Base-by-base conservation (phyloP, 2,888 invertebrate species). In the Stenoptilia bipunctidactyla region DNA sequence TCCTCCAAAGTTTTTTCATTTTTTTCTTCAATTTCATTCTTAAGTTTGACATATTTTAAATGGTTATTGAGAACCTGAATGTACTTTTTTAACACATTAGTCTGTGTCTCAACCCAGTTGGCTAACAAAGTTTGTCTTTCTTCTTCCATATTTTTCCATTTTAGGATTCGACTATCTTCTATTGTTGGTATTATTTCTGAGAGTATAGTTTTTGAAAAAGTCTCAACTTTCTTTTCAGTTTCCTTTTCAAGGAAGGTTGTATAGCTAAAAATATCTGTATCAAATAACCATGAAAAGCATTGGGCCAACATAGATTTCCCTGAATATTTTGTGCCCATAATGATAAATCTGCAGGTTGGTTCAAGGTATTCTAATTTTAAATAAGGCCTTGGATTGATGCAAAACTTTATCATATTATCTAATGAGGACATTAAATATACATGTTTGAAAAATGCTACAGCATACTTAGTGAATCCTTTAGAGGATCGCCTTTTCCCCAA, bases 331-430 rank as follows among this genome's bases (percentile, higher is more conserved):
- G 89, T 88, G 1, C 91, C 90, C 40, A 86, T 68, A 33, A 90
- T 71, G 37, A 86, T 85, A 30, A 89, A 63, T 58, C 86, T 86
- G 51, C 88, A 88, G 27, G 79, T 80, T 5, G 87, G 85, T 55
- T 84, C 85, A 12, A 90, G 86, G 66, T 80, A 85, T 30, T 85
- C 69, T 4, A 87, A 61, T 43, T 86, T 61, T 10, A 90, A 62
- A 62, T 79, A 91, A 1, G 86, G 85, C 13, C 88, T 70, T 5
- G 90, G 90, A 62, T 90, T 89, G 53, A 72, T 73, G 46, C 79
- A 72, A 61, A 91, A 91, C 35, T 66, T 58, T 36, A 82, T 55
- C 55, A 84, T 73, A 25, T 85, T 72, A 25, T 85, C 67, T 37
- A 77, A 56, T 15, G 87, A 83, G 13, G 87, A 80, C 36, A 89